Percentiles rank a stretch among this genome's conserved stretches.
These are phyloP conservation scores for Sebastes itinus DNA, from an alignment of 2,797 vertebrate genomes.

Conservation along the genomic window DNA sequence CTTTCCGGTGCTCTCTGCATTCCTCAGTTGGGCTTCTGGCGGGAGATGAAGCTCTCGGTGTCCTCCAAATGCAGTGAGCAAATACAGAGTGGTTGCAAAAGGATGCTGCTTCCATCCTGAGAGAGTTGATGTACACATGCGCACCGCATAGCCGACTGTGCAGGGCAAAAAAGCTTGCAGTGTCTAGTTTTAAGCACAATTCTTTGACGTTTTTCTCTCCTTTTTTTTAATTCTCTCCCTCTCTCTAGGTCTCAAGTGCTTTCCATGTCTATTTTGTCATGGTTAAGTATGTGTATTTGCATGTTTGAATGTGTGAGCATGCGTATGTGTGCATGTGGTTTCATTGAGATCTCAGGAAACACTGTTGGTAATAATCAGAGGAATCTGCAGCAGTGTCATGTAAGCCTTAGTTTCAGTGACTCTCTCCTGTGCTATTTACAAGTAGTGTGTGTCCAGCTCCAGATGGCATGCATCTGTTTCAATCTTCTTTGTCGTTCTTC, in stretches of 20 bases:
- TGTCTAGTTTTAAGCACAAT: conserved; percentile 66
- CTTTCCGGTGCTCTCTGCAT: conserved; percentile 50
- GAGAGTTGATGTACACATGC: conserved; percentile 65
- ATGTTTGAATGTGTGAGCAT: conserved; percentile 69
- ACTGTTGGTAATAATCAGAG: conserved; percentile 72
- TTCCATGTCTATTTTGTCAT: conserved; percentile 58
- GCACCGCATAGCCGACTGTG: conserved; percentile 52
- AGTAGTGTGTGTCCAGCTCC: conserved; percentile 73
- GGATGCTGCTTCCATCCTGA: conserved; percentile 71
- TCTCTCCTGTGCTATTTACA: conserved; percentile 82
- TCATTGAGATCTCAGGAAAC: conserved; percentile 73
- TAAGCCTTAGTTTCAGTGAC: conserved; percentile 75
- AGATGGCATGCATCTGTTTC: conserved; percentile 55
- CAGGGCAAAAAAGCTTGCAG: conserved; percentile 67
- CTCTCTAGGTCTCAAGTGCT: conserved; percentile 57
- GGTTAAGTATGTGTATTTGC: conserved; percentile 46
- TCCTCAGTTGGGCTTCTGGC: conserved; percentile 56
- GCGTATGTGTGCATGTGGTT: conserved; percentile 66
- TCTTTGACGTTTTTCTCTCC: conserved; percentile 40
- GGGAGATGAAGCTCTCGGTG: conserved; percentile 54
- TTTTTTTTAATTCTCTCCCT: conserved; percentile 23
- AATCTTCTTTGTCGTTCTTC: conserved; percentile 55
- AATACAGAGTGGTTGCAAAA: conserved; percentile 61
- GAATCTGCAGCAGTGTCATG: conserved; percentile 75
- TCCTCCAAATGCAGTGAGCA: conserved; percentile 65